These are phyloP conservation scores for Chelonus insularis DNA, from an alignment of 1,140 invertebrate species.

Conservation along the genomic window DNA sequence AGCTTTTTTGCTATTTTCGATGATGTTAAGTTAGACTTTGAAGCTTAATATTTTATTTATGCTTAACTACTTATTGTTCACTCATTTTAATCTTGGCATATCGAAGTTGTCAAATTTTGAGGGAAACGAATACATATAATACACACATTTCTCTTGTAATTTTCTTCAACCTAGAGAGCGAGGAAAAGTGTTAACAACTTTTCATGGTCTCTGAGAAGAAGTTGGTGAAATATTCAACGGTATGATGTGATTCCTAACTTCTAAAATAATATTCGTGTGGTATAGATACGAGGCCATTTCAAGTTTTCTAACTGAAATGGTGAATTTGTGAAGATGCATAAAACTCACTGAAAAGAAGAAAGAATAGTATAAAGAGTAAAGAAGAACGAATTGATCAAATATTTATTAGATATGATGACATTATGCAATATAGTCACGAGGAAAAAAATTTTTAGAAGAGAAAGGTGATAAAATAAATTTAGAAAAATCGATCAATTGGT, in stretches of 20 bases:
- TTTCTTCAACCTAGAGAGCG: neutral
- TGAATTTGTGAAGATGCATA: neutral
- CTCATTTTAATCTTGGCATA: neutral
- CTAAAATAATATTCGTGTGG: conserved; percentile 26
- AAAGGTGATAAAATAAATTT: too few species aligned
- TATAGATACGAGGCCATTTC: conserved; percentile 23
- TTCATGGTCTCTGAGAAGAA: conserved; percentile 5
- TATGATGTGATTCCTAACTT: conserved; percentile 27
- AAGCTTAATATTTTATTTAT: too few species aligned
- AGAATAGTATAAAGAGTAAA: conserved; percentile 4
- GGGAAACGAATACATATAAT: neutral
- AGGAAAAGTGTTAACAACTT: neutral
- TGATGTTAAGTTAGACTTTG: too few species aligned
- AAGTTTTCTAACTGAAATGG: conserved; percentile 12
- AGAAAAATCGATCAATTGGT: too few species aligned
- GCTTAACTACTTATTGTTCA: conserved; percentile 19
- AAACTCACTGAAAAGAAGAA: neutral
- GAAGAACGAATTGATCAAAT: conserved; percentile 16
- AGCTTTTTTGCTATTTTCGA: too few species aligned
- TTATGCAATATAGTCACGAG: neutral
- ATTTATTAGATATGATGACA: conserved; percentile 1
- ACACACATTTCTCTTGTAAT: neutral
- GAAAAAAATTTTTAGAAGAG: neutral
- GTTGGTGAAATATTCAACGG: conserved; percentile 25
- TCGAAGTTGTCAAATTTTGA: neutral